Conservation (phyloP, 2,113 vertebrate genomes). For the Ciconia stormi region DNA sequence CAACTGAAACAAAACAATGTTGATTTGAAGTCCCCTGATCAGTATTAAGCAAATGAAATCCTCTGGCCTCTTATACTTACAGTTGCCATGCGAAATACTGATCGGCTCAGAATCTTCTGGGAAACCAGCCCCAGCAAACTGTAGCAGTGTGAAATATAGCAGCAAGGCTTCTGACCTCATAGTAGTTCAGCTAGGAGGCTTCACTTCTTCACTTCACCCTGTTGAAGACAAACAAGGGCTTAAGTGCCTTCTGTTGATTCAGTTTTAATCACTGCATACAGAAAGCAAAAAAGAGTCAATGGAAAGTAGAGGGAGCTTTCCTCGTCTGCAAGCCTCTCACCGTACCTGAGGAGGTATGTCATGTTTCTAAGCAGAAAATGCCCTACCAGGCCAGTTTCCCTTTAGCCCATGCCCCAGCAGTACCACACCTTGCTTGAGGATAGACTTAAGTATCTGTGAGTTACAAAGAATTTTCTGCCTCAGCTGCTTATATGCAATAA, state of each 20-base stretch:
- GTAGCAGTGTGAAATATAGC: constrained; percentile 96
- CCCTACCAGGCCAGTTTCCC: not conserved
- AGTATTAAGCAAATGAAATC: not conserved
- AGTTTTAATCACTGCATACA: not conserved
- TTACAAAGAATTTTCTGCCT: not conserved
- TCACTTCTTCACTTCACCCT: constrained; percentile 90
- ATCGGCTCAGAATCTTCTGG: constrained; percentile 98
- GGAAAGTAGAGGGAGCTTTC: not conserved
- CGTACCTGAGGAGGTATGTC: not conserved
- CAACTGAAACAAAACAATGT: not conserved
- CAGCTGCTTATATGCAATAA: not conserved
- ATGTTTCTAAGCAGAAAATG: not conserved
- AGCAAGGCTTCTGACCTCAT: constrained; percentile 98
- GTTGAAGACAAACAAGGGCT: constrained; percentile 55
- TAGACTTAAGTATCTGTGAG: not conserved
- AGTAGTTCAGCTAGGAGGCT: constrained; percentile 86
- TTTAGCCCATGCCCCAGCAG: not conserved
- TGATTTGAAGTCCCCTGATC: not conserved
- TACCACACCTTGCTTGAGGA: not conserved
- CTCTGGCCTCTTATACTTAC: constrained; percentile 80
- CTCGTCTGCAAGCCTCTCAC: not conserved
- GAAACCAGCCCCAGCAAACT: constrained; percentile 92
- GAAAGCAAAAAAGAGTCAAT: not conserved
- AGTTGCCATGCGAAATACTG: constrained; percentile 99
- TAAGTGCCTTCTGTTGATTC: not conserved